Base-by-base conservation (phyloP, 2,113 vertebrate genomes). In the Fulmarus glacialis region DNA sequence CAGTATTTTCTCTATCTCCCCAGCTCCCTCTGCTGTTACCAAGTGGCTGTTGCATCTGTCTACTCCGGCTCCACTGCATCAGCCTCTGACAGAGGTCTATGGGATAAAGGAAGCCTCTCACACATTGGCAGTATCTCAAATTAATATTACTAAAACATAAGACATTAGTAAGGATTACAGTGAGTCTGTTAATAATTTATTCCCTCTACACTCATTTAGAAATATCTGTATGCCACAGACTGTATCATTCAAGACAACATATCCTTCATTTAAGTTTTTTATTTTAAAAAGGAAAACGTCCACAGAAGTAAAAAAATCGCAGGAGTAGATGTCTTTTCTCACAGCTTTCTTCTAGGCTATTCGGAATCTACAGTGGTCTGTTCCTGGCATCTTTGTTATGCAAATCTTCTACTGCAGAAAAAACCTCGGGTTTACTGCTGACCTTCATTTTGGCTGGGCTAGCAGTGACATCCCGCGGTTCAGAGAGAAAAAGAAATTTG, bases 401-500 rank as follows among this genome's bases (percentile, higher is more conserved):
- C 86, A 93, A 56, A 84, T 71, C 29, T 58, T 24, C 18, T 36
- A 4, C 88, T 42, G 73, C 90, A 84, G 68, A 47, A 66, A 89
- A 92, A 3, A 2, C 3, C 68, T 19, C 8, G 8, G 11, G 6
- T 26, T 74, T 84, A 9, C 14, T 1, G 64, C 82, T 59, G 50
- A 32, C 68, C 89, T 71, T 84, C 67, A 9, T 40, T 83, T 74
- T 3, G 36, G 16, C 77, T 91, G 91, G 23, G 77, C 21, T 36
- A 92, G 89, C 83, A 96, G 86, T 95, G 96, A 96, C 95, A 94
- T 87, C 94, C 89, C 97, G 97, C 15, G 94, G 92, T 27, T 42
- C 43, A 8, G 27, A 40, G 20, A 47, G 75, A 59, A 60, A 82
- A 52, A 63, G 20, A 59, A 48, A 60, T 26, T 21, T 40, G 20